Conservation (phyloP, 2,113 vertebrate species). For the Onychorhynchus coronatus region DNA sequence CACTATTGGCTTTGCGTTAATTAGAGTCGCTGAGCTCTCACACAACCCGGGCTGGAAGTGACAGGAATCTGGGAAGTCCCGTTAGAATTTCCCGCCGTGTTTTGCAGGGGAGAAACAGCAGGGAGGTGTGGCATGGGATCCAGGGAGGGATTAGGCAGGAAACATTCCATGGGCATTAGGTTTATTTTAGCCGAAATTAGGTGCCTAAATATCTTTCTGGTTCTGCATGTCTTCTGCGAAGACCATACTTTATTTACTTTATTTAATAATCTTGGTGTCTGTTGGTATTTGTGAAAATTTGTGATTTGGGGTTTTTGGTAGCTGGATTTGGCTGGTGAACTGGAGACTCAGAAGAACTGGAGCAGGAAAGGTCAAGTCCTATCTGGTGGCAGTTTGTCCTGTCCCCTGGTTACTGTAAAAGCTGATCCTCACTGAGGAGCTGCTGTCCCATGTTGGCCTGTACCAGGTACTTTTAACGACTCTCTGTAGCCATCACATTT, state of each 20-base stretch:
- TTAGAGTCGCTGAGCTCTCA: not conserved
- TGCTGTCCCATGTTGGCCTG: not conserved
- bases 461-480: not conserved
- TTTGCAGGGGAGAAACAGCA: not conserved
- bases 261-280: not conserved
- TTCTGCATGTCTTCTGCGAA: not conserved
- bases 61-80: not conserved
- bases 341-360: not conserved
- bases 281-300: not conserved
- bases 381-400: not conserved
- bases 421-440: not conserved
- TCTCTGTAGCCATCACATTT: not conserved
- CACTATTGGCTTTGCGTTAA: not conserved
- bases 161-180: not conserved
- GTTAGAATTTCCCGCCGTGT: rapidly evolving
- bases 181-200: not conserved
- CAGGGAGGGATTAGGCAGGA: not conserved
- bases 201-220: not conserved
- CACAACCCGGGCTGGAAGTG: not conserved
- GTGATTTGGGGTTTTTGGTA: not conserved
- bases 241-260: no score
- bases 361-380: not conserved
- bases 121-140: not conserved
- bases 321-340: not conserved
- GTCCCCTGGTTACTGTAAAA: rapidly evolving